Conservation (phyloP, 2,888 invertebrate genomes). For the Conistra vaccinii region DNA sequence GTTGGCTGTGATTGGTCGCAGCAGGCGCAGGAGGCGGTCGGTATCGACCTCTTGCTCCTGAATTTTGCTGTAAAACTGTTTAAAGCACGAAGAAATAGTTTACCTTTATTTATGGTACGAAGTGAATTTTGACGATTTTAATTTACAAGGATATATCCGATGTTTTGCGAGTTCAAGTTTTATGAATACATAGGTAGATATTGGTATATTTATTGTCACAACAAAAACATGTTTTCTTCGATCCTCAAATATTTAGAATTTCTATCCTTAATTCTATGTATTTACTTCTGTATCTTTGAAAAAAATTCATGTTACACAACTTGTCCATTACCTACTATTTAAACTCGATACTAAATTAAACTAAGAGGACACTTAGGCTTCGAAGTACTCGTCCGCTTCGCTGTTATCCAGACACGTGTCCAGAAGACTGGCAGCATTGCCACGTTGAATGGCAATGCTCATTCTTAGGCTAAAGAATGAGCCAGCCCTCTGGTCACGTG, state of each 20-base stretch:
- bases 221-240: background rate
- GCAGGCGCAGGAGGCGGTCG: constrained; percentile 81
- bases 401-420: background rate
- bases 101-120: background rate
- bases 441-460: too few relatives aligned
- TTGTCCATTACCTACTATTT: too few relatives aligned
- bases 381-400: too few relatives aligned
- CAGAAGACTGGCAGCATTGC: background rate
- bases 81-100: constrained; percentile 45
- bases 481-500: too few relatives aligned
- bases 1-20: constrained; percentile 81
- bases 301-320: too few relatives aligned
- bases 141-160: background rate
- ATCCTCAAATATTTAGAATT: background rate
- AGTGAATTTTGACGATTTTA: constrained; percentile 5
- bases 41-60: constrained; percentile 77
- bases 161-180: background rate
- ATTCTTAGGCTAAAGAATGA: too few relatives aligned
- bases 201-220: background rate
- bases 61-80: constrained; percentile 60
- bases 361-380: too few relatives aligned
- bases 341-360: too few relatives aligned
- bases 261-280: background rate
- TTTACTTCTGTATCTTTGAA: too few relatives aligned
- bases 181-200: background rate